A percentile compares a stretch with the other conserved stretches of the same genome.
Evolutionary conservation across 2,797 vertebrate genomes (phyloP).

Genomic region (Clarias platycephalus): DNA sequence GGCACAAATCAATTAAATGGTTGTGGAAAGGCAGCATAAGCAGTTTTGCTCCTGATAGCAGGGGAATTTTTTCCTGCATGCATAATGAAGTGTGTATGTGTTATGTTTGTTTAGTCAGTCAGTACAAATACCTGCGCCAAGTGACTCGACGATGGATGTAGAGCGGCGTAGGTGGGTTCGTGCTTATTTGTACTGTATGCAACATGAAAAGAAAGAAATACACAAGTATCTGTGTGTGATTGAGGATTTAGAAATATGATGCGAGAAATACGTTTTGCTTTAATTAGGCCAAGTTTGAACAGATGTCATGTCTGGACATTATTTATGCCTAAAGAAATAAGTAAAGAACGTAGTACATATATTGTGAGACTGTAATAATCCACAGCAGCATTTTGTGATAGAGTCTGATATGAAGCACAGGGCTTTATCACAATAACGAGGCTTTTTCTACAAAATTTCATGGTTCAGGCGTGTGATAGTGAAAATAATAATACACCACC

Average conservation of each 20-base stretch:
- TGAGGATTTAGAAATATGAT: not conserved
- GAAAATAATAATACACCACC: no score
- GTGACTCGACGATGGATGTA: not conserved
- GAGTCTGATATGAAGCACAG: not conserved
- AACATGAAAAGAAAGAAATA: not conserved
- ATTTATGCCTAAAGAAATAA: not conserved
- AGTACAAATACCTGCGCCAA: slow-evolving; percentile 8
- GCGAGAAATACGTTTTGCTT: not conserved
- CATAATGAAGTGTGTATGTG: slow-evolving; percentile 19
- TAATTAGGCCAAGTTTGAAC: not conserved
- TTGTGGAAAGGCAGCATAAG: slow-evolving; percentile 12
- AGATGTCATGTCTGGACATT: not conserved
- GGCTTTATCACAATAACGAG: not conserved
- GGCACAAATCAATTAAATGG: slow-evolving; percentile 42
- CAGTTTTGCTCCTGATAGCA: slow-evolving; percentile 28
- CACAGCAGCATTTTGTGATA: not conserved
- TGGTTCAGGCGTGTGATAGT: no score
- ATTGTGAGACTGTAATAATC: not conserved
- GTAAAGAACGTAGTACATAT: not conserved
- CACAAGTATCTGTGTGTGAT: not conserved
- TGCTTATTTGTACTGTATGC: not conserved
- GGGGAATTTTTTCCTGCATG: slow-evolving; percentile 25
- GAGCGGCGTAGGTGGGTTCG: not conserved
- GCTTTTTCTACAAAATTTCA: not conserved
- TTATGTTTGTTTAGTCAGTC: slow-evolving; percentile 32